Base-by-base conservation (phyloP, 2,888 invertebrate genomes). In the Athalia circularis region DNA sequence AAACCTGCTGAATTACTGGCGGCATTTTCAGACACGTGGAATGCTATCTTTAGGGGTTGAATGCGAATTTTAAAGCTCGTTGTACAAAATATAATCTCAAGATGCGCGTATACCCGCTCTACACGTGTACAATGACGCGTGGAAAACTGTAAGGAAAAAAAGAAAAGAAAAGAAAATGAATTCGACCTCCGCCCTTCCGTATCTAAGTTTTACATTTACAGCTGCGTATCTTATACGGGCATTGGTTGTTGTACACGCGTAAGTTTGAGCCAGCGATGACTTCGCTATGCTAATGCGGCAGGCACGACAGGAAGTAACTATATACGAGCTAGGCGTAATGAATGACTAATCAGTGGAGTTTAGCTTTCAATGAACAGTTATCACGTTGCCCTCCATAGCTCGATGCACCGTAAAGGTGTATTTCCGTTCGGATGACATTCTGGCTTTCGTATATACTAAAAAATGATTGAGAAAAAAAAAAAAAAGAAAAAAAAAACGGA, bases 271-370 rank as follows among this genome's bases (percentile, higher is more conserved):
- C 29, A 48, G 50, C 75, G 75, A 75, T 64, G 75, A 62, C 62
- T 64, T 75, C 29, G 29, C 77, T 79, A 77, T 80, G 81, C 72
- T 74, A 76, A 79, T 76, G 65, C 13, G 52, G 65, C 67, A 61
- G 79, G 67, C 76, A 65, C 79, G 76, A 76, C 79, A 65, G 79
- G 79, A 79, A 75, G 76, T 79, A 79, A 76, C 70, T 52, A 29
- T 29, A 29, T 29, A 65, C 72, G 64, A 65, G 76, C 57, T 45
- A 67, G 59, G 47, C 76, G 76, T 67, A 79, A 79, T 65, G 79
- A 79, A 79, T 79, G 47, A 78, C 72, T 78, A 78, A 78, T 78
- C 78, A 78, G 78, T 75, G 61, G 68, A 78, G 64, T 74, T 78
- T 78, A 62, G 65, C 77, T 77, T 52, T 65, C 74, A 57, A 78